phyloP scores from a whole-genome alignment of 2,797 vertebrate species.

The Psittacula derbiana region DNA sequence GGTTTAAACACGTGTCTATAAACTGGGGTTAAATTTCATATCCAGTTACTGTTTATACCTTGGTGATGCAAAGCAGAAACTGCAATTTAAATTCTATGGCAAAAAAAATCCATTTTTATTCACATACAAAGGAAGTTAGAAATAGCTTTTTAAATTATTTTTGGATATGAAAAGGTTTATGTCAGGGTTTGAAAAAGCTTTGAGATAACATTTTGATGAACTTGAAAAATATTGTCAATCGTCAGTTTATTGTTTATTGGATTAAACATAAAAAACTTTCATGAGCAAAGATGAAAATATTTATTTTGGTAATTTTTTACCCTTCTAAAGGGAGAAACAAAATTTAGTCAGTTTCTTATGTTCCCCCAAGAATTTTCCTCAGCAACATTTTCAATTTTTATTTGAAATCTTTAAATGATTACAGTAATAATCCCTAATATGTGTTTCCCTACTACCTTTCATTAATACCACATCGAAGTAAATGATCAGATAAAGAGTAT shows the following conservation, averaged over 20 bases:
- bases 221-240: neutral
- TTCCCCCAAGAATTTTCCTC: neutral
- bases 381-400: neutral
- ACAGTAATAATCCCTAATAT: neutral
- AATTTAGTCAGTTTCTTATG: neutral
- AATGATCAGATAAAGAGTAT: neutral
- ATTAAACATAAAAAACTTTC: neutral
- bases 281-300: neutral
- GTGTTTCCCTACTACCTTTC: neutral
- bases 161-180: accelerated
- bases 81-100: neutral
- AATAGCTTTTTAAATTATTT: neutral
- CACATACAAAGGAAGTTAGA: neutral
- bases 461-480: neutral
- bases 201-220: neutral
- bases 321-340: neutral
- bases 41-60: neutral
- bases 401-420: neutral
- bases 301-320: neutral
- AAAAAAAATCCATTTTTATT: neutral
- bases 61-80: neutral
- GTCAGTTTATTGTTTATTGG: neutral
- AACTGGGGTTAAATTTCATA: neutral
- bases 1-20: neutral
- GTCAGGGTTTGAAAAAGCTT: neutral